Evolutionary conservation across 2,113 vertebrate species (phyloP).

Genomic region (Salvelinus sp.): DNA sequence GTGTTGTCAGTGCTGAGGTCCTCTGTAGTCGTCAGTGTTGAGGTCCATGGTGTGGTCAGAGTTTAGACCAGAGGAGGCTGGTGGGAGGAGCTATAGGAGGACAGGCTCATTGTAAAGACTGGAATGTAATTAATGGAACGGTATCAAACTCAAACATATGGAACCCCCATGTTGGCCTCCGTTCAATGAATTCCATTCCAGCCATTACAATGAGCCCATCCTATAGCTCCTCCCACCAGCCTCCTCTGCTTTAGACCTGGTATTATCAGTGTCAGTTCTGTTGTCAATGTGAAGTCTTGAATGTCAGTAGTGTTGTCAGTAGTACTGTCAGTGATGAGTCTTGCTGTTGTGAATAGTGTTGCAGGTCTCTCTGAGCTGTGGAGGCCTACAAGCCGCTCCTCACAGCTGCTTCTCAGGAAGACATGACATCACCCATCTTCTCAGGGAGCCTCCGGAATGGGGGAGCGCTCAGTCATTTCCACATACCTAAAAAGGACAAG

Average conservation of each 20-base stretch:
- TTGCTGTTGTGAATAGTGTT: conserved; percentile 37
- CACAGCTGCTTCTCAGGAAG: conserved; percentile 79
- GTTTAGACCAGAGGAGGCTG: too few relatives aligned
- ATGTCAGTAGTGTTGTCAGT: conserved; percentile 30
- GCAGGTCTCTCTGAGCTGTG: conserved; percentile 21
- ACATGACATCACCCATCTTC: conserved; percentile 70
- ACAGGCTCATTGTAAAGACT: too few relatives aligned
- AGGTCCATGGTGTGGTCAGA: too few relatives aligned
- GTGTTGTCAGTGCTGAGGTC: too few relatives aligned
- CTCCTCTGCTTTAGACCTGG: not conserved
- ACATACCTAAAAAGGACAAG: conserved; percentile 62
- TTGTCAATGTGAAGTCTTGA: not conserved
- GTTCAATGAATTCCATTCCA: too few relatives aligned
- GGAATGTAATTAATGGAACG: too few relatives aligned
- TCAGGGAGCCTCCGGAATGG: not conserved
- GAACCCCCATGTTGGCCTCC: too few relatives aligned
- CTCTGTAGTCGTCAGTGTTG: too few relatives aligned
- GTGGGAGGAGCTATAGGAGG: too few relatives aligned
- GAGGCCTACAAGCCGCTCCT: conserved; percentile 46
- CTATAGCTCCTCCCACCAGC: too few relatives aligned
- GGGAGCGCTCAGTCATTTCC: conserved; percentile 41
- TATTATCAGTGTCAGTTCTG: conserved; percentile 14
- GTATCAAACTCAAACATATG: too few relatives aligned
- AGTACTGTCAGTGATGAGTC: conserved; percentile 23
- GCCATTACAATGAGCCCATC: too few relatives aligned